Evolutionary conservation across 2,888 invertebrate species (phyloP), one percentile per base, ranked within the genome.

Genomic region (Acronicta psi): DNA sequence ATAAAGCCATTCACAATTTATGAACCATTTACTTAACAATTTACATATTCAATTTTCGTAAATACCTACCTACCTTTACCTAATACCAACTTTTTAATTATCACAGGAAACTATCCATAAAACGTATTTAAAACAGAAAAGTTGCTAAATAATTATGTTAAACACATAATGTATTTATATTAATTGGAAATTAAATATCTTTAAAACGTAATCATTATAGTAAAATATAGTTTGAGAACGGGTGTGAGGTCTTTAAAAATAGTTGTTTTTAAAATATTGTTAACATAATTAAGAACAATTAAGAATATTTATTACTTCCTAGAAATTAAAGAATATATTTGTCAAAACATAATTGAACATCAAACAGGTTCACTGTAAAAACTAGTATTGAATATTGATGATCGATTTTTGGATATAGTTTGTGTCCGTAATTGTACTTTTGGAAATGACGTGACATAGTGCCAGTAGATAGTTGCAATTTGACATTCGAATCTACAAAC

Each of bases 1-100:
- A 60, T 74, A 65, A 54, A 54, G 47, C 10, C 38, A 45, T 57
- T 55, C 43, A 14, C 13, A 61, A 72, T 66, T 70, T 74, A 74
- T 43, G 37, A 23, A 40, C 42, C 51, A 46, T 73, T 60, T 55
- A 50, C 55, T 60, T n/a, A n/a, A n/a, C n/a, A n/a, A n/a, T n/a
- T 56, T 11, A 59, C 70, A 71, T 60, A 72, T 61, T 23, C 17
- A 47, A 59, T 65, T 70, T 61, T 51, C 18, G 13, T 51, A 64
- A 59, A 53, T 42, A 16, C 5, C 2, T 58, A 40, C 23, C n/a
- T n/a, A 37, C 44, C n/a, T n/a, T n/a, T n/a, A n/a, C n/a, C n/a
- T n/a, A n/a, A n/a, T 53, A 44, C 36, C 51, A 50, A 52, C 23
- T 57, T 64, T 58, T 69, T 58, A 61, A 61, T 75, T 45, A 75